phyloP scores from a whole-genome alignment of 2,888 invertebrate genomes.

The Lycaena phlaeas region DNA sequence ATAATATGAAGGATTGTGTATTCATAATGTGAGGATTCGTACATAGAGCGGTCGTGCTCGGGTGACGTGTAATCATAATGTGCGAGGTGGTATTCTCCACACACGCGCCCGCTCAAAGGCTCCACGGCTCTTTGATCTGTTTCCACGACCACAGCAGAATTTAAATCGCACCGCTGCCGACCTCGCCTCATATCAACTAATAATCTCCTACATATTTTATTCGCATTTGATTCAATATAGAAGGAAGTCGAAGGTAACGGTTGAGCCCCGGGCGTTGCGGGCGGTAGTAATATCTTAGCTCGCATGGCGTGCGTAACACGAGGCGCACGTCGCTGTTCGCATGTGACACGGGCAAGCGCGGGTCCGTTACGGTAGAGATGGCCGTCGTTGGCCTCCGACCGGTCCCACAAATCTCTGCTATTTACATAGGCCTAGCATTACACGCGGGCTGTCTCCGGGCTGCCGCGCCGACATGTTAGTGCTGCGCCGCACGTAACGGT shows the following conservation, averaged over 20 bases:
- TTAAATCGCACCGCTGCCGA: constrained; percentile 24
- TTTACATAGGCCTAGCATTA: constrained; percentile 7
- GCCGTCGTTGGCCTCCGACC: constrained; percentile 13
- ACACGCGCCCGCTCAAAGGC: background rate
- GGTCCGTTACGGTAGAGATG: constrained; percentile 9
- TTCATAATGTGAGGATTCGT: too few relatives aligned
- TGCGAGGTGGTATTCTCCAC: background rate
- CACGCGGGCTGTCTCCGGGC: background rate
- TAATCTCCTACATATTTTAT: too few relatives aligned
- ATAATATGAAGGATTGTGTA: too few relatives aligned
- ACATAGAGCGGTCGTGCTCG: too few relatives aligned
- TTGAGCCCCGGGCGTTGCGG: too few relatives aligned
- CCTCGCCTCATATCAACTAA: too few relatives aligned
- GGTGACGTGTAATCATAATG: constrained; percentile 31
- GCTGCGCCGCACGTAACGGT: background rate
- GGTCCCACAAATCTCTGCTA: constrained; percentile 12
- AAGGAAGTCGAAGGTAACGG: too few relatives aligned
- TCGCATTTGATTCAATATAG: too few relatives aligned
- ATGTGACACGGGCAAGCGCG: background rate
- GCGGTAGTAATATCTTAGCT: too few relatives aligned
- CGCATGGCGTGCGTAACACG: too few relatives aligned
- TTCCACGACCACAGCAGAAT: constrained; percentile 21
- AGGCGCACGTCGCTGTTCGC: too few relatives aligned
- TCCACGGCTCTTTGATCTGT: background rate
- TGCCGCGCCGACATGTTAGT: background rate